Base-by-base conservation (phyloP, 2,113 vertebrate species). In the Xiphias gladius region DNA sequence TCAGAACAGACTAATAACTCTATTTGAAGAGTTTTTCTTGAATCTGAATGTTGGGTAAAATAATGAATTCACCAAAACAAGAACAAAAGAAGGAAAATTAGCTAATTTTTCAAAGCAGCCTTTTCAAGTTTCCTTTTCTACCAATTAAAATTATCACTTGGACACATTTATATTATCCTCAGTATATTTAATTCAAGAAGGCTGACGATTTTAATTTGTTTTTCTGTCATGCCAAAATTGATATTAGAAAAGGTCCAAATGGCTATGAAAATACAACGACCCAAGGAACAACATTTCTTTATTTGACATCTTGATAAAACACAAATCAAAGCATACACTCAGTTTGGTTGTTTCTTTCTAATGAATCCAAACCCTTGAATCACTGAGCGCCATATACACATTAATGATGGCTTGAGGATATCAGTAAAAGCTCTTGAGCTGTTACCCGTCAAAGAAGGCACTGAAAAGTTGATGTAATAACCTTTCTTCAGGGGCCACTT, bases 401-500 rank as follows among this genome's bases (percentile, higher is more conserved):
- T 30, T 68, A 82, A 76, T 46, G 50, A 77, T 30, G 71, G 10
- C 32, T 22, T 1, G 22, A 66, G 46, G 28, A 71, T 59, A 67
- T 79, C 48, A 37, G 54, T 67, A 30, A 71, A 79, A 83, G 37
- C 64, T 76, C 69, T 61, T 5, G 39, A 66, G 64, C 22, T 35
- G 58, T 55, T 43, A 54, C 46, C n/a, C 7, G 1, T 54, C 39
- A 71, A 52, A 80, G 54, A 73, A n/a, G 5, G 48, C n/a, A 46
- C 4, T 69, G 74, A 82, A 83, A 85, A 67, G 67, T 73, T 87
- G 77, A 89, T 69, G 65, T 22, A 62, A 86, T 83, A 87, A 86
- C 75, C 63, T 84, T 83, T 90, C 75, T 89, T 87, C n/a, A 7
- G 92, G 77, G 88, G 87, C 82, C 54, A 84, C 86, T 89, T 84